phyloP scores from a whole-genome alignment of 37 sponge, comb jelly and placozoan species.

The Beroe forskalii region DNA sequence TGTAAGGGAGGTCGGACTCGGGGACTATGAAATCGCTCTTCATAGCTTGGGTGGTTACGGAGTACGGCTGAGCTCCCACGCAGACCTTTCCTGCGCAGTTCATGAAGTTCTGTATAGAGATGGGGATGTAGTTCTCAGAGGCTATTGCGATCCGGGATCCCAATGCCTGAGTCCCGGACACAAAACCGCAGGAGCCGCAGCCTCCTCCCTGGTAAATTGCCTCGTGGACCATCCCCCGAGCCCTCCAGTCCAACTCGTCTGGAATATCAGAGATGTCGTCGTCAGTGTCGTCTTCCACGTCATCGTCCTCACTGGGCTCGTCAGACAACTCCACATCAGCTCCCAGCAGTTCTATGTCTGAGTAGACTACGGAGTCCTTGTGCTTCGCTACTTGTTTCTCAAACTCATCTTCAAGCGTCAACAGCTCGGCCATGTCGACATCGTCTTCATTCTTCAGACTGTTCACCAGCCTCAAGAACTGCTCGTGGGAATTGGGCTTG shows the following conservation, averaged over 20 bases:
- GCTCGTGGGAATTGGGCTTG: too few relatives aligned
- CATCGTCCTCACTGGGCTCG: not conserved
- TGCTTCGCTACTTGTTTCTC: too few relatives aligned
- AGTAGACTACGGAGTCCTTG: too few relatives aligned
- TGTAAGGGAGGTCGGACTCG: too few relatives aligned
- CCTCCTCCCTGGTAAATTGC: not conserved
- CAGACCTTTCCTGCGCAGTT: conserved; percentile 12
- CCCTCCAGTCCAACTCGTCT: not conserved
- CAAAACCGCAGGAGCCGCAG: conserved; percentile 12
- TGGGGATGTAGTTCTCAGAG: conserved; percentile 11
- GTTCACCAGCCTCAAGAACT: too few relatives aligned
- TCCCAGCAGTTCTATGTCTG: too few relatives aligned
- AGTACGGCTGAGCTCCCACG: not conserved
- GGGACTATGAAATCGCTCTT: not conserved
- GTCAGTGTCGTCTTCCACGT: not conserved
- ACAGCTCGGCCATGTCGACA: too few relatives aligned
- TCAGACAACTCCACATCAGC: not conserved
- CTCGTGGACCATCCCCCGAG: not conserved
- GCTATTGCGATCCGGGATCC: not conserved
- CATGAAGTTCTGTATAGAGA: conserved; percentile 52
- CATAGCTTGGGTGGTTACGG: not conserved
- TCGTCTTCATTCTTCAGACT: too few relatives aligned
- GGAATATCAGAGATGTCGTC: not conserved
- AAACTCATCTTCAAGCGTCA: too few relatives aligned
- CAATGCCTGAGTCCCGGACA: not conserved